A percentile compares a stretch with the other conserved stretches of the same genome.
phyloP scores from a whole-genome alignment of 2,888 invertebrate genomes.

The Eristalis pertinax region DNA sequence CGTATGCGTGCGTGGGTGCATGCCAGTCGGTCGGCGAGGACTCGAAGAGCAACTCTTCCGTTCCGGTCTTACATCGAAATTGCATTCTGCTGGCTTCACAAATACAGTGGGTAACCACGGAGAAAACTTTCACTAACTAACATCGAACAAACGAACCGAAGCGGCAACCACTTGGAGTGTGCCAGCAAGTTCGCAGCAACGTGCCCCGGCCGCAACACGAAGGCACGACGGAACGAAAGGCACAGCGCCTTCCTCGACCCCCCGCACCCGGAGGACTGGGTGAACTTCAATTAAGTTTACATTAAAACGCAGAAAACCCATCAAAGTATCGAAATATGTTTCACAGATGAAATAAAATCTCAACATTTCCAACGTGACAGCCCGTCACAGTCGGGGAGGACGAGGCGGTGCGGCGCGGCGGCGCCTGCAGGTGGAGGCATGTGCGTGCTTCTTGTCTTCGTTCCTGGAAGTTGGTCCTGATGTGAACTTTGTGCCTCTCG shows the following conservation, averaged over 20 bases:
- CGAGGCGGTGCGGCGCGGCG: neutral
- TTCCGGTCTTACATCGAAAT: constrained; percentile 56
- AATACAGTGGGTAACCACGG: constrained; percentile 61
- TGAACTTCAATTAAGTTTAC: constrained; percentile 72
- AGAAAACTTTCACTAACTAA: constrained; percentile 68
- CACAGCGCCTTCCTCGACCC: neutral
- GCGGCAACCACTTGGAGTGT: constrained; percentile 13
- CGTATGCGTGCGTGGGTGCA: neutral
- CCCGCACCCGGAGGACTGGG: neutral
- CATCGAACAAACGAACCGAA: neutral
- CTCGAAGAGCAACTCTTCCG: constrained; percentile 16
- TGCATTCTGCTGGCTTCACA: constrained; percentile 65
- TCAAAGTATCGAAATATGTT: constrained; percentile 68
- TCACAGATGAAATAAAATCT: constrained; percentile 58
- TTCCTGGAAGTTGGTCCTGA: constrained; percentile 5
- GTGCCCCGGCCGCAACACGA: constrained; percentile 33
- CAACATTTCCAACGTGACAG: constrained; percentile 52
- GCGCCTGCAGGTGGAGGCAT: neutral
- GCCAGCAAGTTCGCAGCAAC: constrained; percentile 60
- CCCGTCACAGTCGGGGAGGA: constrained; percentile 45
- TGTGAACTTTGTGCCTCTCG: constrained; percentile 2
- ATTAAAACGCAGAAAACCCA: constrained; percentile 69
- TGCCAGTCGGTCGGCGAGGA: neutral
- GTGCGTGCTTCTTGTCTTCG: constrained; percentile 22
- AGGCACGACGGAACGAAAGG: neutral